Conservation (phyloP, 2,797 vertebrate species). For the Gymnocypris eckloni region DNA sequence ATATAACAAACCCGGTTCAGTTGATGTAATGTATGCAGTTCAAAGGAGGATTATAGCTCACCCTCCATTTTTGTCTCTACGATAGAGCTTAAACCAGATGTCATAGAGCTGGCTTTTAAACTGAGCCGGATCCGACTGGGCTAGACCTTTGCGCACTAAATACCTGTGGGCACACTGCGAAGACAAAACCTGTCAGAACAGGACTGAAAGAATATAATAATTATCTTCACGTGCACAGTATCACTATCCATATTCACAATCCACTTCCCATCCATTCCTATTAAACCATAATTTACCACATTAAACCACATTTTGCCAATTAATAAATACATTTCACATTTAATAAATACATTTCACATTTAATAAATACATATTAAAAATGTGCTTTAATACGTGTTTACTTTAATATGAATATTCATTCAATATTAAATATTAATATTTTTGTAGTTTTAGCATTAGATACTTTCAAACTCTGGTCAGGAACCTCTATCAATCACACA, state of each 20-base stretch:
- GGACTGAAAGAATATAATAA: not conserved
- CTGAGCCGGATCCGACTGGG: conserved; percentile 69
- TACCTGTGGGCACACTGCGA: conserved; percentile 81
- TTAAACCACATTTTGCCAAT: not conserved
- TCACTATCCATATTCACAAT: too few species aligned
- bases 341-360: too few species aligned
- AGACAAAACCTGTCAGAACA: not conserved
- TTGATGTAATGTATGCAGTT: not conserved
- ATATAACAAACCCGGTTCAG: not conserved
- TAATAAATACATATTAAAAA: not conserved
- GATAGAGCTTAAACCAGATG: conserved; percentile 89
- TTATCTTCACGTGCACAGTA: not conserved
- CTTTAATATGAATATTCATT: not conserved
- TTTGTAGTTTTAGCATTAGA: not conserved
- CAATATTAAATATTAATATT: not conserved
- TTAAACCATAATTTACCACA: not conserved
- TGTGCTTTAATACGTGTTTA: not conserved
- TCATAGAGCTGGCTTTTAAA: conserved; percentile 85
- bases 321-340: not conserved
- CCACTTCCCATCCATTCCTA: too few species aligned
- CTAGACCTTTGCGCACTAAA: conserved; percentile 77
- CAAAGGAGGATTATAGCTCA: conserved; percentile 66
- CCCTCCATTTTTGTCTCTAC: conserved; percentile 78
- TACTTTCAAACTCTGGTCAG: not conserved
- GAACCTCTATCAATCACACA: not conserved